Percentiles rank a stretch among this genome's conserved stretches.
These are phyloP conservation scores for Anser brachyrhynchus DNA, from an alignment of 2,113 vertebrate species.

Conservation along the genomic window DNA sequence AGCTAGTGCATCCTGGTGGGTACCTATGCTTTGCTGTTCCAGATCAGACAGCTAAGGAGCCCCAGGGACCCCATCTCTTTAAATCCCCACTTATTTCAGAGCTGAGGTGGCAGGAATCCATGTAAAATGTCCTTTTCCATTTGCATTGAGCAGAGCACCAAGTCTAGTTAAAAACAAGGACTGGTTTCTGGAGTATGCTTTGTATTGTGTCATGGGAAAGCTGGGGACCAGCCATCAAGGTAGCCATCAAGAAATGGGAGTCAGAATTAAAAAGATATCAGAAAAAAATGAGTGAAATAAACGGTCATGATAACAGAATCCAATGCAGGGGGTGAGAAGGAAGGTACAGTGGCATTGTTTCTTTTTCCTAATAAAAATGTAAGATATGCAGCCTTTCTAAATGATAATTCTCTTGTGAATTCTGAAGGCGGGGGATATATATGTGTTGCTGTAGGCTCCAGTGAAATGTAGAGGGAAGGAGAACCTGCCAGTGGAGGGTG, in stretches of 20 bases:
- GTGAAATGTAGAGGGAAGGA: not conserved
- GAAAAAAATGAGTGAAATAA: not conserved
- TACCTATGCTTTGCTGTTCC: not conserved
- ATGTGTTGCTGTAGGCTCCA: not conserved
- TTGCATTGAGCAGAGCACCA: not conserved
- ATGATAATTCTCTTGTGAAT: not conserved
- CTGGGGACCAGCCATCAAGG: not conserved
- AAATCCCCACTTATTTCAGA: not conserved
- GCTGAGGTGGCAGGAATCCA: not conserved
- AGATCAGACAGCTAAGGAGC: not conserved
- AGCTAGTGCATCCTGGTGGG: not conserved
- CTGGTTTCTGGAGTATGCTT: not conserved
- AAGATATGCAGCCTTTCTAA: not conserved
- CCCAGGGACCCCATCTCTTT: not conserved
- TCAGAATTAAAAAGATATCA: not conserved
- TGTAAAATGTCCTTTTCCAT: not conserved
- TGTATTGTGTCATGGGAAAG: not conserved
- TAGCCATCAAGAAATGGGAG: not conserved
- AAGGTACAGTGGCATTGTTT: not conserved
- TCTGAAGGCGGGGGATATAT: not conserved
- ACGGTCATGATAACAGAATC: not conserved
- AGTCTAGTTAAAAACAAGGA: not conserved
- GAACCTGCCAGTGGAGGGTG: constrained; percentile 34
- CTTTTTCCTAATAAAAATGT: not conserved
- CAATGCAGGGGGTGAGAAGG: not conserved